Evolutionary conservation across 2,888 invertebrate species (phyloP), one percentile per base, ranked within the genome.

Genomic region (Pherbina coryleti): DNA sequence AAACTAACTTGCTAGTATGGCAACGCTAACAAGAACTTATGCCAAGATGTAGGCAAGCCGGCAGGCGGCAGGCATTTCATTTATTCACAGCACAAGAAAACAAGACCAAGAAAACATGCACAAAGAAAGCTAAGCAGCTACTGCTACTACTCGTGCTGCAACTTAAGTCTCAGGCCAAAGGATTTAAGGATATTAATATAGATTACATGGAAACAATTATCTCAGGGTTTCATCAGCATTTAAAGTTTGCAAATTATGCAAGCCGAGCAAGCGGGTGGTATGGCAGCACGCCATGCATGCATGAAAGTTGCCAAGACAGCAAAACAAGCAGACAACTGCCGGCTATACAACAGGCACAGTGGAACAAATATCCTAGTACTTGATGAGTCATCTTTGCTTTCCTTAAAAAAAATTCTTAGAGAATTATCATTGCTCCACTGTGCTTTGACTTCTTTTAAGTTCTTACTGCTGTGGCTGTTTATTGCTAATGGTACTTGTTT

Each of bases 181-280:
- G 55, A 53, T 66, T 67, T 31, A 60, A 37, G 67, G 67, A 51
- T 75, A 37, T 60, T 53, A 75, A 31, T 53, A 55, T 31, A 55
- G 75, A 66, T 66, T 75, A 67, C 53, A 67, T 55, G 34, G 67
- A 75, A 75, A 75, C 66, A 66, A 75, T 75, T 75, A 75, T 55
- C 67, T 53, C 25, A 37, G 37, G 49, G 49, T 73, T 62, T 62
- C 60, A 73, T 73, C 73, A 73, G 73, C 49, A 44, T 37, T 37
- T 25, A 28, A 73, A 49, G 25, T 62, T 17, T 73, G 28, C 51
- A 25, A 60, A 31, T 60, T 60, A 60, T 28, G 28, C 28, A 60
- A 60, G 11, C 25, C 28, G n/a, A 60, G 14, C 28, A 22, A 60
- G 14, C 14, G 14, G 28, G 60, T 25, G 60, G 28, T 14, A 60